Base-by-base conservation (phyloP, 2,888 invertebrate genomes). In the Meteorus cinctellus region DNA sequence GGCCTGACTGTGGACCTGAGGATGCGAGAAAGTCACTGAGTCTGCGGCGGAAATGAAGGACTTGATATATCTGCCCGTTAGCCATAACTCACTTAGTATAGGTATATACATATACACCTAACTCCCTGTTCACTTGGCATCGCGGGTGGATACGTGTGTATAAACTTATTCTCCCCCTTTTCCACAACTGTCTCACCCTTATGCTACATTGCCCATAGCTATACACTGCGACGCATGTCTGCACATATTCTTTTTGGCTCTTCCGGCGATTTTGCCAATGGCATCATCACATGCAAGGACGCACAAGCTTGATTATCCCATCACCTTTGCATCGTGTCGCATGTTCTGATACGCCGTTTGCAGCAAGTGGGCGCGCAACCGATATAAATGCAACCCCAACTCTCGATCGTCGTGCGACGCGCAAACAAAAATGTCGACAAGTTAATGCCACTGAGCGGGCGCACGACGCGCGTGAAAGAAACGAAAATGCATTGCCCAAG, bases 11-110 rank as follows among this genome's bases (percentile, higher is more conserved):
- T 67, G 59, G 66, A 75, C 75, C 71, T 76, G 76, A 68, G 67
- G 77, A 77, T 77, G 71, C 74, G 77, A 77, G 77, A 76, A 76
- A 71, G 76, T 67, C 68, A 74, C 77, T 81, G 84, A 84, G 85
- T 87, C 87, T 86, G 85, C 85, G 86, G 87, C 87, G 88, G 87
- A 87, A 87, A 87, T 87, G 88, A 87, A 87, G 86, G 86, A 84
- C 85, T 87, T 87, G 87, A 88, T 88, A 88, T 87, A 88, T 88
- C 86, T 86, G 83, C 85, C 81, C 84, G 82, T 81, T 84, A 84
- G 83, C 86, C 87, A 86, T 87, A 87, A 88, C 86, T 88, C 88
- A 88, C 86, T 86, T 84, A 86, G 86, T 86, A 86, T 87, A 70
- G 24, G 48, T 67, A 67, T 67, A 67, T 69, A 69, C 55, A 55